Evolutionary conservation across 2,888 invertebrate species (phyloP), one percentile per base, ranked within the genome.

Genomic region (Lepidonotus clava): DNA sequence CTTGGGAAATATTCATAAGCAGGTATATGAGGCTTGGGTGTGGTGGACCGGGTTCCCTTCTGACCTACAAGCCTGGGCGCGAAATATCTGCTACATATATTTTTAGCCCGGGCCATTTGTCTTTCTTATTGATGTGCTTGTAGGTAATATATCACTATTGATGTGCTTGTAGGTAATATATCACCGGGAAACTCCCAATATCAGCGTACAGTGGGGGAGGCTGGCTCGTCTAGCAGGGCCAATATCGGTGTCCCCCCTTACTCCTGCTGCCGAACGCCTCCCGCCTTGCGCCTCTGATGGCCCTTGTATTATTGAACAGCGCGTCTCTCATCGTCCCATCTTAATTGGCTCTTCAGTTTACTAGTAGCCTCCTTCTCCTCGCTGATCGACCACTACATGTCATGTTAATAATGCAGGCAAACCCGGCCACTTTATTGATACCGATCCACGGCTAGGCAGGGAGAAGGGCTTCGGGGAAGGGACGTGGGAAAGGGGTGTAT

Each of bases 331-430:
- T 71, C 71, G 71, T 71, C 36, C 71, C 71, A 71, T 71, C 71
- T 71, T 71, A 71, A 71, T 71, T 71, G 71, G 71, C 71, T 71
- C 71, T 71, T 71, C 71, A 71, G n/a, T 71, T 71, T 71, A 71
- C 71, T 38, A 71, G 36, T 71, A n/a, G 61, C 38, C 71, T 71
- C 71, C 11, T 71, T 71, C n/a, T 14, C 46, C 18, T 8, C 46
- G 28, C 51, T 28, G 46, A 80, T 80, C 80, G 46, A 80, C 80
- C 80, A 46, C 11, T 76, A 32, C 80, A 51, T 21, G 80, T 28
- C 80, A 46, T 46, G 80, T 80, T 80, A 80, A 80, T 80, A 80
- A 80, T 80, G 80, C 80, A 80, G 24, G 32, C 80, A 24, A 14
- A 28, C 51, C 51, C 80, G 21, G 28, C n/a, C 28, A 46, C 51